A percentile compares a stretch with the other conserved stretches of the same genome.
These are phyloP conservation scores for Cephonodes hylas DNA, from an alignment of 2,888 invertebrate species.

Conservation along the genomic window DNA sequence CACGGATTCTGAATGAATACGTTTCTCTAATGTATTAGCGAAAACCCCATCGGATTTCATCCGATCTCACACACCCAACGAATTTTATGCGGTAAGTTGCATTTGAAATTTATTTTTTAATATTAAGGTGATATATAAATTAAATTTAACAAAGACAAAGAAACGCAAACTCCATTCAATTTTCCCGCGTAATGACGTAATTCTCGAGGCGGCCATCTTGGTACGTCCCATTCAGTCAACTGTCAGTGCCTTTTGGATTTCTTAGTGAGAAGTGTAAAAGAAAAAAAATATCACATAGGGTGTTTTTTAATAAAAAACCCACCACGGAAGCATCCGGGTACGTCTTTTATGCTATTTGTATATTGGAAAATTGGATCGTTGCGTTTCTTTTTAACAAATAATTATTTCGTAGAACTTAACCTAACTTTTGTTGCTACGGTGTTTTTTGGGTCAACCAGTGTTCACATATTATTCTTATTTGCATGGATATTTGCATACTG, in stretches of 20 bases:
- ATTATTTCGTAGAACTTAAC: slow-evolving; percentile 39
- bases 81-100: slow-evolving; percentile 66
- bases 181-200: slow-evolving; percentile 77
- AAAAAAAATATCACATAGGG: slow-evolving; percentile 57
- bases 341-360: slow-evolving; percentile 44
- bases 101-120: slow-evolving; percentile 15
- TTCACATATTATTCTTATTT: slow-evolving; percentile 53
- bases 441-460: slow-evolving; percentile 72
- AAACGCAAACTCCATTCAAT: slow-evolving; percentile 55
- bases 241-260: slow-evolving; percentile 56
- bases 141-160: slow-evolving; percentile 21
- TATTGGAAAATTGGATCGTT: slow-evolving; percentile 23
- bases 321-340: slow-evolving; percentile 78
- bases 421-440: slow-evolving; percentile 39
- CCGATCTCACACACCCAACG: slow-evolving; percentile 42
- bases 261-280: slow-evolving; percentile 57
- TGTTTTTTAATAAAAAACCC: slow-evolving; percentile 53
- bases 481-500: slow-evolving; percentile 50
- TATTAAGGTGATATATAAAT: slow-evolving; percentile 13
- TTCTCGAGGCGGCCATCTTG: slow-evolving; percentile 59
- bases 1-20: slow-evolving; percentile 63
- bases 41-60: slow-evolving; percentile 47
- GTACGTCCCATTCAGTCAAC: slow-evolving; percentile 62
- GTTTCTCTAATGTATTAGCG: slow-evolving; percentile 61
- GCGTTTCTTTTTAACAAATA: slow-evolving; percentile 30